Evolutionary conservation across 2,797 vertebrate species (phyloP), one percentile per base, ranked within the genome.

Genomic region (Chiroxiphia lanceolata): DNA sequence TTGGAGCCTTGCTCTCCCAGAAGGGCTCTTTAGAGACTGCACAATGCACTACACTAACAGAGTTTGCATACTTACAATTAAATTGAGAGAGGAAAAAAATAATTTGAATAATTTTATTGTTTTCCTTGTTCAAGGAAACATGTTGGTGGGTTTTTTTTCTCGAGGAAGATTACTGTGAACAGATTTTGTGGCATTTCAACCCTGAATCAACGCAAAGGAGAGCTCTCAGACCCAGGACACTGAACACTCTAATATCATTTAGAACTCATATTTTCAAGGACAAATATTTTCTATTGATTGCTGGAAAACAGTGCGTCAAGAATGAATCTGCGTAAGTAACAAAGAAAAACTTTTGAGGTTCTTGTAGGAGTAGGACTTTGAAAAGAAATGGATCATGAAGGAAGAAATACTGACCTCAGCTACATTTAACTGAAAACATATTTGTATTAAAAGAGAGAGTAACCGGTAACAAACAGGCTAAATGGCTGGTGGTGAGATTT

Each of bases 111-210:
- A 74, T 78, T 31, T 54, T 14, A 61, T 29, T 31, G 23, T 33
- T 93, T 77, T 83, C 63, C 27, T 64, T 44, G 27, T 68, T 51
- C 82, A 78, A 91, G n/a, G 16, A 93, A 87, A 15, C 38, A 31
- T 6, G 33, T n/a, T 61, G 20, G 26, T 61, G 10, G 20, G 50
- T 87, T 20, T 72, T 40, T 23, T 23, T 71, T n/a, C 61, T 53
- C 14, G 22, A 76, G 47, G 15, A 75, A 38, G 29, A 29, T 5
- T 54, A 40, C 86, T 57, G 14, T 34, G 25, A 89, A 82, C 1
- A 20, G 67, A 23, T 18, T 93, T 60, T 70, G 45, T 14, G 53
- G 21, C 40, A 36, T 60, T 93, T 47, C 42, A 65, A 22, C 4
- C 3, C 50, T 17, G n/a, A 85, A 84, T 47, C 23, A 34, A 59